phyloP scores from a whole-genome alignment of 2,113 vertebrate species.

The Prunella himalayana region DNA sequence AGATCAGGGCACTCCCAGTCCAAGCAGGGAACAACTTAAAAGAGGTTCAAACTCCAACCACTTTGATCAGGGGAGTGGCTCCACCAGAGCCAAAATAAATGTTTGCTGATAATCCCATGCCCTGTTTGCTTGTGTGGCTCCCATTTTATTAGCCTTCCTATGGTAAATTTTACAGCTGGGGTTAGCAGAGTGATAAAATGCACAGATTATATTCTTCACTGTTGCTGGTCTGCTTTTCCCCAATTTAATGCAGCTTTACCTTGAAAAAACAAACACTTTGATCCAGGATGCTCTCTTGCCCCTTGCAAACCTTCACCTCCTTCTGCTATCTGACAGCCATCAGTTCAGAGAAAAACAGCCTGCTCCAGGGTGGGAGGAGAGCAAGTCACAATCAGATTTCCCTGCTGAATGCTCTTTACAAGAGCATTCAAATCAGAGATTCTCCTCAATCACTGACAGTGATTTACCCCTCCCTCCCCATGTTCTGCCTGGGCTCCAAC shows the following conservation, averaged over 20 bases:
- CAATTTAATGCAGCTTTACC: neutral
- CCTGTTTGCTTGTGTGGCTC: slow-evolving; percentile 24
- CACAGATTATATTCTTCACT: neutral
- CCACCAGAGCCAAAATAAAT: slow-evolving; percentile 53
- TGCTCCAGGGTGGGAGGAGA: neutral
- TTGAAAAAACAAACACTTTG: neutral
- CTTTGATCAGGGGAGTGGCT: slow-evolving; percentile 39
- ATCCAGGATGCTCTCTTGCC: neutral
- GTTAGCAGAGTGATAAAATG: slow-evolving; percentile 26
- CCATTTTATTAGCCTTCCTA: slow-evolving; percentile 39
- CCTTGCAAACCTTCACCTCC: neutral
- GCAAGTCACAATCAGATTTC: neutral
- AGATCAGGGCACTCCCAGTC: neutral
- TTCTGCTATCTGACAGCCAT: neutral
- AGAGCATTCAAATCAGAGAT: neutral
- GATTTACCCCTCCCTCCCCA: neutral
- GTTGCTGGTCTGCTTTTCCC: neutral
- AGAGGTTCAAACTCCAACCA: slow-evolving; percentile 2
- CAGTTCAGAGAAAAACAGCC: neutral
- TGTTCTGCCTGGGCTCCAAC: neutral
- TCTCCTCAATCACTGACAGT: neutral
- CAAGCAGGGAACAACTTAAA: neutral
- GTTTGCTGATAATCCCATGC: slow-evolving; percentile 1
- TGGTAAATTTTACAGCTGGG: slow-evolving; percentile 37
- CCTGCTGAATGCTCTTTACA: neutral